A percentile compares a stretch with the other conserved stretches of the same genome.
These are phyloP conservation scores for Thrips palmi DNA, from an alignment of 1,140 invertebrate species.

Conservation along the genomic window DNA sequence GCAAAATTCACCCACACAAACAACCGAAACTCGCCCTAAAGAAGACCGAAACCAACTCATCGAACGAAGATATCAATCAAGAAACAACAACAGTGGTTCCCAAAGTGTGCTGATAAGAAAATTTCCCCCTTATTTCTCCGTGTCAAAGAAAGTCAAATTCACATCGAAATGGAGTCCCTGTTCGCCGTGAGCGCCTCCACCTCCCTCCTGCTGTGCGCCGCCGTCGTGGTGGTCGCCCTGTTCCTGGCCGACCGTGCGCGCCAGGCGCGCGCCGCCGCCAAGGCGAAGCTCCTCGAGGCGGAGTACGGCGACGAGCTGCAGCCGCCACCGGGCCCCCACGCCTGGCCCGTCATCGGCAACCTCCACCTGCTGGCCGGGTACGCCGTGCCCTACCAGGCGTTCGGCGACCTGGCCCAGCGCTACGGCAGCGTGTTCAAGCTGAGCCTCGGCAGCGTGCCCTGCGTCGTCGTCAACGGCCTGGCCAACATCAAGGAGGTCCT, in stretches of 20 bases:
- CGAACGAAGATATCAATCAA: no score
- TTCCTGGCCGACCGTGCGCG: neutral
- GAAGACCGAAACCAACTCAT: no score
- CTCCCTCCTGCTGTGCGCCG: neutral
- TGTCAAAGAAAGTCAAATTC: no score
- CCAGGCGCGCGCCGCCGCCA: neutral
- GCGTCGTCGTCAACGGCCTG: slow-evolving; percentile 40
- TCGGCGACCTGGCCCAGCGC: slow-evolving; percentile 29
- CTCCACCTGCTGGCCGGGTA: slow-evolving; percentile 37
- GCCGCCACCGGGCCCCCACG: slow-evolving; percentile 35
- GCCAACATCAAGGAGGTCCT: slow-evolving; percentile 43
- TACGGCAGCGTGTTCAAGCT: slow-evolving; percentile 38
- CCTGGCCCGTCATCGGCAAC: slow-evolving; percentile 38
- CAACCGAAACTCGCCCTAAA: no score
- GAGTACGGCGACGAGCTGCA: slow-evolving; percentile 16
- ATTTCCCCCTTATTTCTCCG: no score
- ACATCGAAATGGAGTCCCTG: slow-evolving; percentile 5
- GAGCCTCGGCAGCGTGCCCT: slow-evolving; percentile 35
- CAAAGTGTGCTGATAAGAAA: no score
- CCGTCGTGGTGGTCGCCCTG: neutral
- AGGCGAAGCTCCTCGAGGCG: neutral
- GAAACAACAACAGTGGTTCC: no score
- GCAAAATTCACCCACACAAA: no score
- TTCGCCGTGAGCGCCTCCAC: slow-evolving; percentile 6
- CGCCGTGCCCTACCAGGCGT: slow-evolving; percentile 42